phyloP scores from a whole-genome alignment of 2,113 vertebrate species.

The Dinomys branickii region DNA sequence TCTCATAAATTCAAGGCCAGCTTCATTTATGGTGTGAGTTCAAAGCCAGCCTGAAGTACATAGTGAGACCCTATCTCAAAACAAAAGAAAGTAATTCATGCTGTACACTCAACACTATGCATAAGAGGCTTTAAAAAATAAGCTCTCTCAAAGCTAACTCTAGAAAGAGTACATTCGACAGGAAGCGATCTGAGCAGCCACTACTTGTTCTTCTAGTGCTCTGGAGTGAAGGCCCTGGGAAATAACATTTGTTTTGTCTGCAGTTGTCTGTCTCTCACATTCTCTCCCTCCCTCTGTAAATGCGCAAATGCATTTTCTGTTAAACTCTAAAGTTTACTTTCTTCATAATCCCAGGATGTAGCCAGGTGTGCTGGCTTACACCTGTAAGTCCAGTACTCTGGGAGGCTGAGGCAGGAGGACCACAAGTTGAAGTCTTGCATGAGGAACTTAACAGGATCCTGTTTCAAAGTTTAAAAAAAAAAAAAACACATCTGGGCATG shows the following conservation, averaged over 20 bases:
- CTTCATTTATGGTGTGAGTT: neutral
- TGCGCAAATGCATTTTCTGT: neutral
- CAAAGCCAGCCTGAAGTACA: neutral
- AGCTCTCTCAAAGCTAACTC: neutral
- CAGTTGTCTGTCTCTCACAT: neutral
- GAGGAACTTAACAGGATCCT: neutral
- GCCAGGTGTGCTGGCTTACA: neutral
- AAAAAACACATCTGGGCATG: neutral
- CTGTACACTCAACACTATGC: neutral
- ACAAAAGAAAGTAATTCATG: neutral
- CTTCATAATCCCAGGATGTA: neutral
- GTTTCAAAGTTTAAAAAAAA: neutral
- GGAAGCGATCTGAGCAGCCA: neutral
- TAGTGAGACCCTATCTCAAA: neutral
- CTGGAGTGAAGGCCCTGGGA: neutral
- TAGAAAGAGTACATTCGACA: neutral
- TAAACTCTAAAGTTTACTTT: neutral
- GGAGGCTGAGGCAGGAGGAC: neutral
- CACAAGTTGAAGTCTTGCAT: neutral
- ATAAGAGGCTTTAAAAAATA: neutral
- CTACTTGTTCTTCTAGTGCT: neutral
- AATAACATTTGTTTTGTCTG: neutral
- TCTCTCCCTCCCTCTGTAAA: neutral
- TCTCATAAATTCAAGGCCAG: neutral
- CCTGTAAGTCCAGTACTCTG: neutral